Conservation (phyloP, 2,113 vertebrate genomes). For the Marmota flaviventris region DNA sequence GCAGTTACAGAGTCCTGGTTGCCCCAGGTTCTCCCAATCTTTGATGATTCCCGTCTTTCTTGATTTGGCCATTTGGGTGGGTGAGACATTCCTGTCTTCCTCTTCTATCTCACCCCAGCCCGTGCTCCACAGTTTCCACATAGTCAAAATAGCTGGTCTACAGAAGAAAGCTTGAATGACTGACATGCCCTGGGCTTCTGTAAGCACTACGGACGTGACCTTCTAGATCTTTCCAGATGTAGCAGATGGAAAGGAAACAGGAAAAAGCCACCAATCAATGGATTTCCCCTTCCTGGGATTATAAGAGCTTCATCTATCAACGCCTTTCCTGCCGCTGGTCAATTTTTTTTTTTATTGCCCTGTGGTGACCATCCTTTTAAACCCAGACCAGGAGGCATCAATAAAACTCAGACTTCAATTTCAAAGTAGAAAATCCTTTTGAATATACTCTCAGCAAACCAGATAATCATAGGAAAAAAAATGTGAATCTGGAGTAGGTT, state of each 20-base stretch:
- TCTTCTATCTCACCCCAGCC: background rate
- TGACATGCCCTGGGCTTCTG: background rate
- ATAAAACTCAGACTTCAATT: background rate
- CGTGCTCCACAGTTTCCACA: background rate
- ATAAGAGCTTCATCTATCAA: background rate
- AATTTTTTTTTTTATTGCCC: background rate
- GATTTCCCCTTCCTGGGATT: background rate
- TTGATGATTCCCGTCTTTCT: background rate
- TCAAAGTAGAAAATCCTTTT: background rate
- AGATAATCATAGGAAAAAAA: background rate
- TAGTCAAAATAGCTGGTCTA: background rate
- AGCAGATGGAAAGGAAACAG: background rate
- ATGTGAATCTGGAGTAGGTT: background rate
- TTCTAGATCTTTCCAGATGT: background rate
- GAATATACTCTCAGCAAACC: background rate
- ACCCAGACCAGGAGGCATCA: background rate
- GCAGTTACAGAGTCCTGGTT: rapidly evolving
- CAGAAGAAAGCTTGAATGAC: background rate
- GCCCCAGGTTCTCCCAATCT: background rate
- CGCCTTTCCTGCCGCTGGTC: background rate
- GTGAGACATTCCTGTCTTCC: background rate
- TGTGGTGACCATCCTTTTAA: background rate
- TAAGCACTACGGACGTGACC: background rate
- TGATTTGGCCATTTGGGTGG: background rate
- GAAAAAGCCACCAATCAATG: background rate